phyloP scores from a whole-genome alignment of 2,797 vertebrate species.

The Coracias cyanogaster region DNA sequence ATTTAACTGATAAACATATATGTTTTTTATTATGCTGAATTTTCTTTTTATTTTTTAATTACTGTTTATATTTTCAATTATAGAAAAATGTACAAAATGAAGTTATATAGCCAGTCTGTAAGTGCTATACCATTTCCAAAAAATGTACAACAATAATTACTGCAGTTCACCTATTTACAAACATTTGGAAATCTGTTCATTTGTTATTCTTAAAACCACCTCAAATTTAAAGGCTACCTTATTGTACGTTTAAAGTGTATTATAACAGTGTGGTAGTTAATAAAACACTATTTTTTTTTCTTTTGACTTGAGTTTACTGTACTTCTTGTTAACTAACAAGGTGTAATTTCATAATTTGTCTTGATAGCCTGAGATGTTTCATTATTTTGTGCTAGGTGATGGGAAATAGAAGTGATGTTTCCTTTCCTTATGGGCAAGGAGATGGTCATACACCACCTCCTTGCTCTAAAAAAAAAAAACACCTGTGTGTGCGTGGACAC shows the following conservation, averaged over 20 bases:
- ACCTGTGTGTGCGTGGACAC: fast-evolving
- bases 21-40: conserved; percentile 87
- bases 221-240: conserved; percentile 87
- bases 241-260: conserved; percentile 89
- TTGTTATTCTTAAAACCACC: conserved; percentile 87
- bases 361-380: background rate
- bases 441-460: background rate
- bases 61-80: conserved; percentile 90
- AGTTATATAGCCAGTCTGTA: conserved; percentile 86
- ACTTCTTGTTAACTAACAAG: conserved; percentile 66
- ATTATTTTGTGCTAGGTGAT: background rate
- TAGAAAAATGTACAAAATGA: conserved; percentile 87
- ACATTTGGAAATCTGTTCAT: conserved; percentile 85
- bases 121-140: conserved; percentile 85
- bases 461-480: fast-evolving
- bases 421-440: background rate
- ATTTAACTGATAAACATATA: conserved; percentile 87
- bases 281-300: conserved; percentile 91
- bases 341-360: conserved; percentile 3
- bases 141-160: conserved; percentile 82
- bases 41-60: conserved; percentile 89
- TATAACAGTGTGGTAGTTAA: conserved; percentile 88
- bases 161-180: conserved; percentile 85
- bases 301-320: conserved; percentile 83
- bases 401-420: background rate